phyloP scores from a whole-genome alignment of 2,888 invertebrate genomes.

The Cybosia mesomella region DNA sequence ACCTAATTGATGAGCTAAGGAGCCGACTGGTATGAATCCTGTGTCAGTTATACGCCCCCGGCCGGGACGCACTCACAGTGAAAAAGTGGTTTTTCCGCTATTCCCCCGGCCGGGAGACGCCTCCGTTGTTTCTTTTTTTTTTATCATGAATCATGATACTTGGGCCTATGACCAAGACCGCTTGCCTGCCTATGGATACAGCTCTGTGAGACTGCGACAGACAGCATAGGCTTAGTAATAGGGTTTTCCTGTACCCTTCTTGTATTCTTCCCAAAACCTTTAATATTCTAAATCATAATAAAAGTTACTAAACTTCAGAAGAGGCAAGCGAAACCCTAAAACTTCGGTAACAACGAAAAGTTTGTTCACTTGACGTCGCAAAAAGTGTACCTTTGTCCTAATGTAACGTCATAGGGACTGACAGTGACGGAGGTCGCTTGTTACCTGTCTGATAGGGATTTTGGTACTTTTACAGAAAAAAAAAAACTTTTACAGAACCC shows the following conservation, averaged over 20 bases:
- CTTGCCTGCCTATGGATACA: neutral
- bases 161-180: too few relatives aligned
- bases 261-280: neutral
- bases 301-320: neutral
- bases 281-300: neutral
- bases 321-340: neutral
- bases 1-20: too few relatives aligned
- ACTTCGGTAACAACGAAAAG: slow-evolving; percentile 3
- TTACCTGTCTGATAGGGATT: slow-evolving; percentile 21
- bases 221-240: neutral
- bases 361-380: slow-evolving; percentile 16
- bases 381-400: slow-evolving; percentile 24
- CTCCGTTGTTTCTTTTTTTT: too few relatives aligned
- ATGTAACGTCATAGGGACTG: slow-evolving; percentile 17
- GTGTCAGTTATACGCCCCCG: too few relatives aligned
- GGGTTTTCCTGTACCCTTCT: neutral
- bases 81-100: too few relatives aligned
- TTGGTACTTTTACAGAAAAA: slow-evolving; percentile 11
- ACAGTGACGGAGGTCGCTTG: slow-evolving; percentile 25
- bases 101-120: too few relatives aligned
- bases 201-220: neutral
- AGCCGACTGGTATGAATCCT: too few relatives aligned
- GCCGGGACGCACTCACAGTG: too few relatives aligned
- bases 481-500: neutral
- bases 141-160: too few relatives aligned